Evolutionary conservation across 2,888 invertebrate species (phyloP), one percentile per base, ranked within the genome.

Genomic region (Penaeus monodon): DNA sequence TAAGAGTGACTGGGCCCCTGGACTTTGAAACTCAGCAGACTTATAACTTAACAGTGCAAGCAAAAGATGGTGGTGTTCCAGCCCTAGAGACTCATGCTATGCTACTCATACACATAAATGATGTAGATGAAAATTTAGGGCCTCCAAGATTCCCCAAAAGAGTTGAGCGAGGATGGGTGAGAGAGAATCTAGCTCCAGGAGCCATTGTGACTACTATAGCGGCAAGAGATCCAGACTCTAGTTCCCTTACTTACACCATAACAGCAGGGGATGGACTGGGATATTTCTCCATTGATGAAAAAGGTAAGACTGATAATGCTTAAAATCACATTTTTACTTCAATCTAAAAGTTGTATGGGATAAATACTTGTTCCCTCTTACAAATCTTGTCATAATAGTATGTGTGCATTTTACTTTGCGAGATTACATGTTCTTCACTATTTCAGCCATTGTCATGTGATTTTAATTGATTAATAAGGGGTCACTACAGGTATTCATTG

Each of bases 1-100:
- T 98, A 87, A 94, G 97, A 64, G 96, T 97, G 1, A 94, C 95
- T 0, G 95, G 95, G 88, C 93, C 94, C 81, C 93, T 99, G 84
- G 97, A 99, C 93, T 99, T 96, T 92, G 98, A 98, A 92, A 95
- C 95, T 91, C 94, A 96, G 65, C 98, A 97, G 93, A 95, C 97
- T 90, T 97, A 97, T 93, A 97, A 97, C 91, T 93, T 99, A 90
- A 95, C 96, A 81, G 96, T 97, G 84, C 94, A 95, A 87, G 98
- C 97, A 0, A 95, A 95, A 80, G 98, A 99, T 93, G 94, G 95
- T 63, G 99, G 98, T 0, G 95, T 94, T 85, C 97, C 97, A 0
- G 94, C 96, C 12, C 93, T 97, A 90, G 95, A 95, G 89, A 94
- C 97, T 0, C 96, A 96, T 91, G 95, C 97, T 88, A 94, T 95